Base-by-base conservation (phyloP, 2,113 vertebrate genomes). In the Myiozetetes cayanensis region DNA sequence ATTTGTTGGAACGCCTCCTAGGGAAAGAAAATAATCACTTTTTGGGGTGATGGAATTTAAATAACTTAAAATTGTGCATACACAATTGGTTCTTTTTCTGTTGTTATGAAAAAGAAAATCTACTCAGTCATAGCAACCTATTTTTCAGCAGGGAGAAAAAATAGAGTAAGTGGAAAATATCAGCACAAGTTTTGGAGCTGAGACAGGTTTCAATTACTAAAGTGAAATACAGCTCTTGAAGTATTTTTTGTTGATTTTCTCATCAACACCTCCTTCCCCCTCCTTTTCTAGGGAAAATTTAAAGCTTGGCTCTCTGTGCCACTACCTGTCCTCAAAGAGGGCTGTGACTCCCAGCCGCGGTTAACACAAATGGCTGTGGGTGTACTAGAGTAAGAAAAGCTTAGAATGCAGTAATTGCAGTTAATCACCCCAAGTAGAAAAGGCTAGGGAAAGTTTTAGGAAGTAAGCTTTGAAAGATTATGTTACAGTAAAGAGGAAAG, bases 31-130 rank as follows among this genome's bases (percentile, higher is more conserved):
- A 97, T 97, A 96, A 95, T 94, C 79, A 95, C n/a, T 95, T 95
- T 95, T 96, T 90, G 94, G 43, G 91, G 90, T 19, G 3, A 97
- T 96, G 85, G 93, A 96, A 97, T 97, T 97, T 97, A 96, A 97
- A 97, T 97, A 97, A 97, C 95, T 97, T 95, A 97, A 96, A 92
- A 92, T 52, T 79, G 71, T 94, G 81, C 74, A 87, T 96, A 96
- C 58, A 90, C 33, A 96, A 95, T 97, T 78, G 78, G 55, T 94
- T 95, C 87, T 88, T 97, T 91, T 94, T 90, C 82, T 73, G 44
- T 70, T 92, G 81, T 94, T 96, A 93, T 66, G 92, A 81, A 67
- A 91, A 95, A 81, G 65, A 83, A 86, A 96, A 90, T 94, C 46
- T 77, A 80, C 15, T 85, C 73, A 85, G 61, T 82, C 84, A 90